Conservation (phyloP, 2,888 invertebrate species). For the Onchidella celtica region DNA sequence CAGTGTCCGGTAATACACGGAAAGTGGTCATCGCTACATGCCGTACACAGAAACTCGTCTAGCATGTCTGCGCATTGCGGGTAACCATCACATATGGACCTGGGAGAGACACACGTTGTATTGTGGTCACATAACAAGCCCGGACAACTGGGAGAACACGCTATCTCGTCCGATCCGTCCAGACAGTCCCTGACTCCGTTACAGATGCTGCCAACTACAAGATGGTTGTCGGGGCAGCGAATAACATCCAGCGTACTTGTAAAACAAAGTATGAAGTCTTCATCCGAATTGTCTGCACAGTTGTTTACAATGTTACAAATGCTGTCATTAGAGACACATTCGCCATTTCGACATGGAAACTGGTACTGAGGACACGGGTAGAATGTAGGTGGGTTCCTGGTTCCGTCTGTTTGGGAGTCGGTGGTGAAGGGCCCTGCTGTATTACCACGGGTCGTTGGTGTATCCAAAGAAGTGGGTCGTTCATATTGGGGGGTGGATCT, state of each 20-base stretch:
- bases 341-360: neutral
- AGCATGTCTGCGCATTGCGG: too few species aligned
- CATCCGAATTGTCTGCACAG: constrained; percentile 6
- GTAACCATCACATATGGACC: neutral
- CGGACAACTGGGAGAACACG: too few species aligned
- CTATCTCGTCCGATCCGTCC: constrained; percentile 29
- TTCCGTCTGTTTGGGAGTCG: too few species aligned
- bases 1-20: too few species aligned
- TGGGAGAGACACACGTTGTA: neutral
- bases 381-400: too few species aligned
- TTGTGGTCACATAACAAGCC: neutral
- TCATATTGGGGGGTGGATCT: too few species aligned
- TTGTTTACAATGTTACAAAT: neutral
- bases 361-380: neutral
- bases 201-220: neutral
- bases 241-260: neutral
- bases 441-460: too few species aligned
- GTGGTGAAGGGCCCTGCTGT: too few species aligned
- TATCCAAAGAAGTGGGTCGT: too few species aligned
- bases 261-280: neutral
- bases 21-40: too few species aligned
- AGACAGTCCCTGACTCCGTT: constrained; percentile 14
- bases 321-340: neutral
- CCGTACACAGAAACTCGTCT: too few species aligned
- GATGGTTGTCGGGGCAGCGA: neutral